These are phyloP conservation scores for Aradophagus sp. DNA, from an alignment of 1,140 invertebrate species.

Conservation along the genomic window DNA sequence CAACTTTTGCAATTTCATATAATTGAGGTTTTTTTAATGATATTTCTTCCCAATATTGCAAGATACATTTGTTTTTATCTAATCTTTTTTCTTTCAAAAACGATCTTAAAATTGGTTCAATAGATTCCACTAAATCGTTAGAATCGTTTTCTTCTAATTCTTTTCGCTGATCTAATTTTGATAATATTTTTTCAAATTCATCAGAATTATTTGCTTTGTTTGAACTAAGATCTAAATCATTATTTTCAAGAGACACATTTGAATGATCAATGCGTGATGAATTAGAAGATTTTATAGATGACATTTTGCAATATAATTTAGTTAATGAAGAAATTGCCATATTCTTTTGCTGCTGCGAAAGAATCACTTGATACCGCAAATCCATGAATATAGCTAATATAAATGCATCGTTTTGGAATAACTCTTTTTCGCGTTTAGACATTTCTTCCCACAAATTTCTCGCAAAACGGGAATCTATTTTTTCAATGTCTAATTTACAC, in stretches of 20 bases:
- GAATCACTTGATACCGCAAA: slow-evolving; percentile 8
- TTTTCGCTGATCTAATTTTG: no score
- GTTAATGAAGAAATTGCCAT: slow-evolving; percentile 4
- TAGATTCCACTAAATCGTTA: no score
- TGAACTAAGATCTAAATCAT: no score
- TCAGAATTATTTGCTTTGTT: no score
- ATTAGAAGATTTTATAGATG: no score
- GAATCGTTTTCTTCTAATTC: no score
- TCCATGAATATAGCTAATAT: slow-evolving; percentile 35
- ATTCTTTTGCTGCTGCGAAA: neutral
- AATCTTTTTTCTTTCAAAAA: slow-evolving; percentile 1
- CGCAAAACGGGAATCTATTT: neutral
- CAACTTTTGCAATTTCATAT: slow-evolving; percentile 6
- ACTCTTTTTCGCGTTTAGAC: slow-evolving; percentile 3
- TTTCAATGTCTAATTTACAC: slow-evolving; percentile 24
- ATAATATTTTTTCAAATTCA: no score
- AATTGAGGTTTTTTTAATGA: slow-evolving; percentile 6
- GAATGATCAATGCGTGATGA: no score
- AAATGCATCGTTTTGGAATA: slow-evolving; percentile 17
- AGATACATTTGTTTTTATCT: neutral
- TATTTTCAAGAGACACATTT: no score
- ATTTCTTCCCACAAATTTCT: slow-evolving; percentile 4
- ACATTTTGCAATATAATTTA: slow-evolving; percentile 11
- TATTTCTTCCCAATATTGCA: slow-evolving; percentile 8
- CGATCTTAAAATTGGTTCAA: no score